Percentiles rank a stretch among this genome's conserved stretches.
Evolutionary conservation across 2,113 vertebrate genomes (phyloP).

Genomic region (Edolisoma coerulescens): DNA sequence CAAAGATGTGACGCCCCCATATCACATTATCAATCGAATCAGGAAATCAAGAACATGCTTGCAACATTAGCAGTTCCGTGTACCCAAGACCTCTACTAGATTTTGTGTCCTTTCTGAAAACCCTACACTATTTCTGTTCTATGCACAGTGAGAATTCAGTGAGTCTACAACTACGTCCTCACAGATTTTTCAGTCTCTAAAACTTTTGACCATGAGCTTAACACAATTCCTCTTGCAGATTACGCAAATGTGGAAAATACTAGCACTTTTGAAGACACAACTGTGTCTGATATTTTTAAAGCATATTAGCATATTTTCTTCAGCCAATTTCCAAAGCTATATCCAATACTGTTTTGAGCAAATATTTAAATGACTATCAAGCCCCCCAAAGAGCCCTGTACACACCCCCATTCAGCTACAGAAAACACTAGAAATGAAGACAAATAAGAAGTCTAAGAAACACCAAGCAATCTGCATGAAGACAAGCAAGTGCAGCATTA

Average conservation of each 20-base stretch:
- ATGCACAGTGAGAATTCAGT: not conserved
- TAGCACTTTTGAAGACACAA: not conserved
- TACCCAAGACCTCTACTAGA: not conserved
- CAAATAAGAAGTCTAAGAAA: not conserved
- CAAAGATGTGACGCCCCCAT: not conserved
- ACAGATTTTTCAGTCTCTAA: not conserved
- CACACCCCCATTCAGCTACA: not conserved
- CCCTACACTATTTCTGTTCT: not conserved
- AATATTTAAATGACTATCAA: not conserved
- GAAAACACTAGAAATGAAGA: not conserved
- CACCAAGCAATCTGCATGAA: not conserved
- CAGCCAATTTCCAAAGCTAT: not conserved
- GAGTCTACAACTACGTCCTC: not conserved
- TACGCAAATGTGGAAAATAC: not conserved
- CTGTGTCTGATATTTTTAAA: not conserved
- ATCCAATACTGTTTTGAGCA: not conserved
- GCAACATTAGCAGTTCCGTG: not conserved
- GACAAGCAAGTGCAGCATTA: not conserved
- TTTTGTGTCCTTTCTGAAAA: not conserved
- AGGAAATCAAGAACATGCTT: not conserved
- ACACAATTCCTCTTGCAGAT: not conserved
- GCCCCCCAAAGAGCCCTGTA: not conserved
- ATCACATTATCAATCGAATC: not conserved
- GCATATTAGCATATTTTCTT: not conserved
- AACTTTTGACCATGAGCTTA: not conserved